A percentile compares a stretch with the other conserved stretches of the same genome.
Evolutionary conservation across 2,113 vertebrate genomes (phyloP).

Genomic region (Oostethus manadensis): DNA sequence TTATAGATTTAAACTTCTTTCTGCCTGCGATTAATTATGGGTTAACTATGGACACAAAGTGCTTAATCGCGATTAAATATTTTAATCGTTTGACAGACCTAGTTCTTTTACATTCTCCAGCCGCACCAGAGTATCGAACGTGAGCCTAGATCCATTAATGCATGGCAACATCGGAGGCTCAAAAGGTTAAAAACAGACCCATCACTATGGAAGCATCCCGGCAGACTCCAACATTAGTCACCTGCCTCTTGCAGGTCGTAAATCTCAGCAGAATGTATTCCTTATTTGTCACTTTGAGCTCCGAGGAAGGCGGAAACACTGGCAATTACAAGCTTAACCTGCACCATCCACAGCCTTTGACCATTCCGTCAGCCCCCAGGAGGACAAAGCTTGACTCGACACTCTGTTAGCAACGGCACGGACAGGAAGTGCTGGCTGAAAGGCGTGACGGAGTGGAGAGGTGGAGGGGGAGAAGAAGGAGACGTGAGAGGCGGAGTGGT

Average conservation of each 20-base stretch:
- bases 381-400: conserved; percentile 60
- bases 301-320: conserved; percentile 48
- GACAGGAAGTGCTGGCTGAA: conserved; percentile 51
- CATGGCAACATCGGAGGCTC: not conserved
- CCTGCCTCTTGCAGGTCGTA: conserved; percentile 46
- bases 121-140: too few species aligned
- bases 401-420: conserved; percentile 51
- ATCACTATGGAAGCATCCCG: conserved; percentile 43
- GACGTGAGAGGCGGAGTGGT: not conserved
- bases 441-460: conserved; percentile 49
- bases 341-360: conserved; percentile 57
- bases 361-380: conserved; percentile 54
- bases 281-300: conserved; percentile 50
- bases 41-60: too few species aligned
- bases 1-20: too few species aligned
- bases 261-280: conserved; percentile 50
- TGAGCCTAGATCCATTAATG: not conserved
- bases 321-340: conserved; percentile 46
- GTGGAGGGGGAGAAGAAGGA: conserved; percentile 29
- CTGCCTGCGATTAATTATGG: too few species aligned
- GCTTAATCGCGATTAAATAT: too few species aligned
- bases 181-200: conserved; percentile 32
- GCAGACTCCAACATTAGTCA: conserved; percentile 43
- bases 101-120: too few species aligned
- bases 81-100: too few species aligned